Conservation (phyloP, 2,797 vertebrate species). For the Scyliorhinus canicula region DNA sequence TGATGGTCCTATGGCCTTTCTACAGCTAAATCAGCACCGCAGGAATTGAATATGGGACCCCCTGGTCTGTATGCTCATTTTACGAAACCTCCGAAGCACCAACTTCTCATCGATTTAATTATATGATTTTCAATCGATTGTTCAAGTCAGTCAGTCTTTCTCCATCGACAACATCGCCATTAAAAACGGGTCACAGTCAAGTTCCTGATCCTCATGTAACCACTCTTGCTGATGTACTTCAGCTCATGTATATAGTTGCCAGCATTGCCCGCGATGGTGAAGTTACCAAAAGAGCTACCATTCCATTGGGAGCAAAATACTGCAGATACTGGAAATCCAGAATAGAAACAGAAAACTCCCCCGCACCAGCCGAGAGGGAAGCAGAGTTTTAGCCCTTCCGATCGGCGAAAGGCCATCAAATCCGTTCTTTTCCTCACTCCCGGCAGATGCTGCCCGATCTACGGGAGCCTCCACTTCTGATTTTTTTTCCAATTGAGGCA, state of each 20-base stretch:
- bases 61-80: neutral
- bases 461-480: neutral
- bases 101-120: neutral
- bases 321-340: neutral
- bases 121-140: neutral
- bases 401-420: neutral
- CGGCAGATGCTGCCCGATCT: neutral
- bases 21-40: neutral
- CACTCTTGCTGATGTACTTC: neutral
- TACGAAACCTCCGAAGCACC: neutral
- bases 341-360: neutral
- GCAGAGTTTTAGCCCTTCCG: neutral
- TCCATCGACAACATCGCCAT: no score
- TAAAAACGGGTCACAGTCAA: neutral
- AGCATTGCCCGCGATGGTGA: neutral
- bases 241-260: neutral
- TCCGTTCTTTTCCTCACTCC: neutral
- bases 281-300: neutral
- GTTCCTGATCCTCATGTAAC: neutral
- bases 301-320: neutral
- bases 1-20: neutral
- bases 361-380: neutral
- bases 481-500: neutral
- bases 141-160: neutral
- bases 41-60: neutral